Evolutionary conservation across 1,140 invertebrate genomes (phyloP).

Genomic region (Ostrea denselamellosa): DNA sequence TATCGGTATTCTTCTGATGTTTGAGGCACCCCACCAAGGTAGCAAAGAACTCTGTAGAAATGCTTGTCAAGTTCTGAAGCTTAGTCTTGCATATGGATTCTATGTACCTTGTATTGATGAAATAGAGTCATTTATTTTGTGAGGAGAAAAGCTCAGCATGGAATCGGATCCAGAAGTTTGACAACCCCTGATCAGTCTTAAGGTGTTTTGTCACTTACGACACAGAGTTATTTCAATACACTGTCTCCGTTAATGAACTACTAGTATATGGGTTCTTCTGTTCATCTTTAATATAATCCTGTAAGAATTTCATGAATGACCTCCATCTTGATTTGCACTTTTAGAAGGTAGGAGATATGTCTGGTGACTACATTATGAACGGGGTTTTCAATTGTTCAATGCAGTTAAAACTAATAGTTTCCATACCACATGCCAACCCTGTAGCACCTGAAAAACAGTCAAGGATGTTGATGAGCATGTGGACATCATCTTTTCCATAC

Average conservation of each 20-base stretch:
- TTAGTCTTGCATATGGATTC: neutral
- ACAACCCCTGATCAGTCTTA: conserved; percentile 20
- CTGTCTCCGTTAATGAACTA: neutral
- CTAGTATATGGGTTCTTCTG: no score
- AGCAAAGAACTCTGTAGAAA: conserved; percentile 24
- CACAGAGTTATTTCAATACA: neutral
- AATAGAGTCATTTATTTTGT: conserved; percentile 11
- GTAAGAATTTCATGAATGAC: neutral
- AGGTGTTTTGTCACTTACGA: neutral
- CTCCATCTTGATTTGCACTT: neutral
- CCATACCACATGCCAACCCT: neutral
- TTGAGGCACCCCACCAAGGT: neutral
- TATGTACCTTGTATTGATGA: conserved; percentile 34
- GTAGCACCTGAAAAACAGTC: no score
- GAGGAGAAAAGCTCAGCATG: conserved; percentile 19
- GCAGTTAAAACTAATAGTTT: no score
- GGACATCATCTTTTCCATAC: no score
- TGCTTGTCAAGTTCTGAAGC: conserved; percentile 22
- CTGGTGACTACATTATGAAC: no score
- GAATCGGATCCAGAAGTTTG: neutral
- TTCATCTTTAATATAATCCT: neutral
- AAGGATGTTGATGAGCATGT: neutral
- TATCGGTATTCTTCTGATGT: conserved; percentile 31
- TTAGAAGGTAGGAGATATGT: neutral
- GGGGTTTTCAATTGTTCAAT: no score